These are phyloP conservation scores for Nipponia nippon DNA, from an alignment of 2,113 vertebrate genomes.

Conservation along the genomic window DNA sequence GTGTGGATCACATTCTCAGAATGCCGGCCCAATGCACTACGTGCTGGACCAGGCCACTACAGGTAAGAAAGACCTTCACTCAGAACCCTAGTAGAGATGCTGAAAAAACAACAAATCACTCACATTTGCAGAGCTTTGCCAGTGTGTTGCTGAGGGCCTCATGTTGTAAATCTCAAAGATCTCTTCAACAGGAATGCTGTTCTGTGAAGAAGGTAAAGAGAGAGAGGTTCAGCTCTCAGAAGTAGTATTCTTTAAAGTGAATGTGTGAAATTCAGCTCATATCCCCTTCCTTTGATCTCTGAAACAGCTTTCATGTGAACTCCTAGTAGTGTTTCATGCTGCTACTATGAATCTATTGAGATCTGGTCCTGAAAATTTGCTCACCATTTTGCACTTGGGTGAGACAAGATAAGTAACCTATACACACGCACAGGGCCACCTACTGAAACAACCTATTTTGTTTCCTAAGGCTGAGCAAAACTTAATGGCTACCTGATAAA, in stretches of 20 bases:
- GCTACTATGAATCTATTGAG: not conserved
- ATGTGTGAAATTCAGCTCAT: not conserved
- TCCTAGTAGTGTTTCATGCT: not conserved
- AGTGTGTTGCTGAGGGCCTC: slow-evolving; percentile 57
- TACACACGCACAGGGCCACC: not conserved
- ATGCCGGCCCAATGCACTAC: not conserved
- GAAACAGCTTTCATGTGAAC: not conserved
- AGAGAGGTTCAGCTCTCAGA: not conserved
- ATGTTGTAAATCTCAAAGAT: slow-evolving; percentile 81
- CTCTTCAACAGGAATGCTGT: slow-evolving; percentile 80
- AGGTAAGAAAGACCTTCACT: not conserved
- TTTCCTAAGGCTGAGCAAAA: not conserved
- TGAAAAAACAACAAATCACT: not conserved
- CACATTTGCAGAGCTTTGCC: slow-evolving; percentile 64
- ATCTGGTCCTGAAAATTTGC: not conserved
- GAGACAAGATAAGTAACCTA: not conserved
- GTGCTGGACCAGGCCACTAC: not conserved
- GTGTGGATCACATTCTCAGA: not conserved
- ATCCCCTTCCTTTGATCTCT: not conserved
- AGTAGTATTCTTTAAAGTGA: not conserved
- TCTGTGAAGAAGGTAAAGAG: slow-evolving; percentile 66
- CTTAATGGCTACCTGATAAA: not conserved
- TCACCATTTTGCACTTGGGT: not conserved
- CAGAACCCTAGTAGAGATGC: not conserved
- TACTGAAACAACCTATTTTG: not conserved